Evolutionary conservation across 30 jellyfish, hydroid and myxozoan species (phyloP).

Genomic region (Turritopsis rubra): DNA sequence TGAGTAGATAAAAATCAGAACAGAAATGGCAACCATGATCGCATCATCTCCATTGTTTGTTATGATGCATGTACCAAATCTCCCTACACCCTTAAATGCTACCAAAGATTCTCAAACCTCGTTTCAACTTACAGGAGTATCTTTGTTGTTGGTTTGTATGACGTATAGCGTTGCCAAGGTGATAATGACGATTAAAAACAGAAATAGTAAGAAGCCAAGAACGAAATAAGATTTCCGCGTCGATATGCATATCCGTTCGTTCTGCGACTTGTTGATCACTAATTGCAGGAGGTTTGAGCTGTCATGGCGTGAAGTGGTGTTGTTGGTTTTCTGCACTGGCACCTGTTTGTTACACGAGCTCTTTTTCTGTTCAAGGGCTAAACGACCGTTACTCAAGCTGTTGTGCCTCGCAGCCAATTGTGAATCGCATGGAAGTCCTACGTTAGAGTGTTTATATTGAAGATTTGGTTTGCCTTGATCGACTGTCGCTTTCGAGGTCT

Average conservation of each 20-base stretch:
- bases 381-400: conserved; percentile 1
- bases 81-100: no score
- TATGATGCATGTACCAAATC: no score
- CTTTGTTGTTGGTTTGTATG: background rate
- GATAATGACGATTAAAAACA: background rate
- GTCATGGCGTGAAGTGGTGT: background rate
- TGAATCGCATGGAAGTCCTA: background rate
- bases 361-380: background rate
- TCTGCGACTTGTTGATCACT: background rate
- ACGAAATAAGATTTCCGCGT: background rate
- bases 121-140: background rate
- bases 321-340: background rate
- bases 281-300: background rate
- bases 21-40: no score
- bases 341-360: background rate
- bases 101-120: no score
- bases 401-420: background rate
- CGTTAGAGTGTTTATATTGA: background rate
- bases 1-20: no score
- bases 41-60: no score
- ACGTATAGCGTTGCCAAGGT: background rate
- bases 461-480: conserved; percentile 2
- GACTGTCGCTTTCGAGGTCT: background rate
- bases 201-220: background rate
- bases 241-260: background rate